phyloP scores from a whole-genome alignment of 2,113 vertebrate species.

The Caranx ignobilis region DNA sequence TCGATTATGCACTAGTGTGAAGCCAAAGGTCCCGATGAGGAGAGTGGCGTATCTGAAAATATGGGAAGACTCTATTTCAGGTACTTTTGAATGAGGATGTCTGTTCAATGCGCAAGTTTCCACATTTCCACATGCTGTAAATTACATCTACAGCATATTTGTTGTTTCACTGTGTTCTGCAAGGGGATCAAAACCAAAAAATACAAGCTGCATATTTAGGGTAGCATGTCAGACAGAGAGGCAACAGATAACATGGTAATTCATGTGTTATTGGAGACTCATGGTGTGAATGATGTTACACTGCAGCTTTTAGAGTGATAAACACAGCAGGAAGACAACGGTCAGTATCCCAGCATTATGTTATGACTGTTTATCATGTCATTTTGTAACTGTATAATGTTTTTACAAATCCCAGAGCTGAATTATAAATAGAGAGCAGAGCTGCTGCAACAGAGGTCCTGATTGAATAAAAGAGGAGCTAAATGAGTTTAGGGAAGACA shows the following conservation, averaged over 20 bases:
- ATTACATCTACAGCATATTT: conserved; percentile 4
- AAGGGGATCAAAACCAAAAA: background rate
- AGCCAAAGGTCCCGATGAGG: background rate
- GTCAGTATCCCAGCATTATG: conserved; percentile 1
- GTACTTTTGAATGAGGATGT: background rate
- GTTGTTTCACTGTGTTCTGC: background rate
- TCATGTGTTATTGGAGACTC: background rate
- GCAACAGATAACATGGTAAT: conserved; percentile 13
- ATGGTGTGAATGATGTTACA: background rate
- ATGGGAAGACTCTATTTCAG: background rate
- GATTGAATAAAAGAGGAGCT: conserved; percentile 48
- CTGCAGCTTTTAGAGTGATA: conserved; percentile 27
- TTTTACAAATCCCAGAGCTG: conserved; percentile 54
- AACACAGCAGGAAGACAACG: conserved; percentile 23
- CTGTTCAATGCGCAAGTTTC: background rate
- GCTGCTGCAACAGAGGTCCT: conserved; percentile 38
- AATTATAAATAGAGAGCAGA: conserved; percentile 30
- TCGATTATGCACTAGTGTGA: conserved; percentile 92
- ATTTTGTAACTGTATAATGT: conserved; percentile 46
- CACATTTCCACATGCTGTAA: background rate
- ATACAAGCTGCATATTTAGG: background rate
- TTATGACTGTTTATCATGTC: conserved; percentile 28
- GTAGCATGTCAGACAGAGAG: background rate
- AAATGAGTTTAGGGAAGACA: conserved; percentile 43
- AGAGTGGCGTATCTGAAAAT: background rate